A percentile compares a stretch with the other conserved stretches of the same genome.
Conservation (phyloP, 2,888 invertebrate genomes). For the Seira sanloemensis region DNA sequence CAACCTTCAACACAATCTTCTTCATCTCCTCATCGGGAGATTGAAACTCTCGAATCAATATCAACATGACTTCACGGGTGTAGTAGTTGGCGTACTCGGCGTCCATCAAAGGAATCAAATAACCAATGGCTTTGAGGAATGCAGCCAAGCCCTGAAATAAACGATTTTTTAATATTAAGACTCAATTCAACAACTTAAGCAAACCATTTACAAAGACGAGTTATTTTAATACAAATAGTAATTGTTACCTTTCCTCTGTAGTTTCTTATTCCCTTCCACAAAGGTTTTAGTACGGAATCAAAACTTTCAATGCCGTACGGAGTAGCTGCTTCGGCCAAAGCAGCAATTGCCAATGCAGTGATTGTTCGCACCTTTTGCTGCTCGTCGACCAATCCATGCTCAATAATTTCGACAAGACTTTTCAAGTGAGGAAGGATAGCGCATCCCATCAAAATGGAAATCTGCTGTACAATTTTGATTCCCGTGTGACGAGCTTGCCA, state of each 20-base stretch:
- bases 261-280: constrained; percentile 97
- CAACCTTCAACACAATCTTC: constrained; percentile 99
- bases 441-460: constrained; percentile 99
- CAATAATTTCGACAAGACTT: constrained; percentile 98
- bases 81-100: constrained; percentile 99
- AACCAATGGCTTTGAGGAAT: constrained; percentile 99
- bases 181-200: too few relatives aligned
- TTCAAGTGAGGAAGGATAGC: constrained; percentile 99
- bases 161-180: constrained; percentile 45
- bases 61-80: constrained; percentile 99
- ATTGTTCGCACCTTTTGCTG: constrained; percentile 98
- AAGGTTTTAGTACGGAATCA: constrained; percentile 98
- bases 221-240: background rate
- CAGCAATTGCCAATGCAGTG: constrained; percentile 98
- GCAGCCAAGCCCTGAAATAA: constrained; percentile 98
- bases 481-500: constrained; percentile 99
- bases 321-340: constrained; percentile 98
- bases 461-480: constrained; percentile 99
- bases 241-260: constrained; percentile 79
- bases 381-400: constrained; percentile 97
- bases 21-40: constrained; percentile 99
- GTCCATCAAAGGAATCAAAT: constrained; percentile 99
- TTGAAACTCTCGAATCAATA: constrained; percentile 98
- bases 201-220: too few relatives aligned
- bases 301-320: constrained; percentile 99